Percentiles rank a stretch among this genome's conserved stretches.
These are phyloP conservation scores for Xenentodon cancila DNA, from an alignment of 2,797 vertebrate genomes.

Conservation along the genomic window DNA sequence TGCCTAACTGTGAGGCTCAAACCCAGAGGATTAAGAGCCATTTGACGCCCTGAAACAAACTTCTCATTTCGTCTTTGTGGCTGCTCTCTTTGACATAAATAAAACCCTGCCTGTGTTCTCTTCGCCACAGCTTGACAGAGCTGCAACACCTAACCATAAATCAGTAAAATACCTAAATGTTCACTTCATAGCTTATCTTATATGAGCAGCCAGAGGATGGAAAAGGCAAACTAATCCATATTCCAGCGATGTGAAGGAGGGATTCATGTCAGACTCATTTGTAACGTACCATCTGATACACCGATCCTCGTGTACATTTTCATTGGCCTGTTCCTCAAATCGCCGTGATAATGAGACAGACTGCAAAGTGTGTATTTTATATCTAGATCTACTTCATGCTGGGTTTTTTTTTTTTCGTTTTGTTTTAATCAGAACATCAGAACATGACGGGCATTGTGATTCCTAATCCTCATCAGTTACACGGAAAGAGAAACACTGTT, in stretches of 20 bases:
- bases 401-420: too few species aligned
- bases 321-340: slow-evolving; percentile 23
- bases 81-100: too few species aligned
- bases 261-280: slow-evolving; percentile 51
- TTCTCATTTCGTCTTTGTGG: too few species aligned
- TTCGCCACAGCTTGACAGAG: slow-evolving; percentile 15
- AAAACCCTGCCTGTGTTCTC: background rate
- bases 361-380: slow-evolving; percentile 7
- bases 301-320: slow-evolving; percentile 32
- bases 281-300: slow-evolving; percentile 49
- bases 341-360: slow-evolving; percentile 35
- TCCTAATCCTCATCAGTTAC: too few species aligned
- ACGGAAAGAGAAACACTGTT: too few species aligned
- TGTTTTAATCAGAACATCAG: too few species aligned
- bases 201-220: background rate
- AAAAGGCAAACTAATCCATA: slow-evolving; percentile 47
- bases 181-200: slow-evolving; percentile 31
- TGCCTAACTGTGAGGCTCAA: too few species aligned
- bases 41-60: too few species aligned
- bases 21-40: too few species aligned
- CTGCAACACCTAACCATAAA: slow-evolving; percentile 39
- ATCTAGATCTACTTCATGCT: too few species aligned
- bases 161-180: slow-evolving; percentile 45
- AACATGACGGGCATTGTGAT: too few species aligned
- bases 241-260: slow-evolving; percentile 6